phyloP scores from a whole-genome alignment of 2,797 vertebrate genomes.

The Chloroceryle inda region DNA sequence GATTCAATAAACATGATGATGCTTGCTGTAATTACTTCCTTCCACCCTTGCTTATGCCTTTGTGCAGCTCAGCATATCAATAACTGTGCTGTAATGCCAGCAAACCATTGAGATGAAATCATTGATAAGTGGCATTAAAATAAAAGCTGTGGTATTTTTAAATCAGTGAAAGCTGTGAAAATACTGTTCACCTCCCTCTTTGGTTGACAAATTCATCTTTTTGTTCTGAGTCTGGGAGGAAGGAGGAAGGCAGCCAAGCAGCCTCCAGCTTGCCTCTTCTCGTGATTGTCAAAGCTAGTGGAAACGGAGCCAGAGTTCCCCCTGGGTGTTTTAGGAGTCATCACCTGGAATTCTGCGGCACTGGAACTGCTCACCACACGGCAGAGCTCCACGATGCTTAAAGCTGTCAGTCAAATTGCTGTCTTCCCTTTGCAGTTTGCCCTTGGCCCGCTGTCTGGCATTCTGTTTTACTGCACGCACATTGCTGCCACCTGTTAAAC shows the following conservation, averaged over 20 bases:
- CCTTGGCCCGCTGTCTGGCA: not conserved
- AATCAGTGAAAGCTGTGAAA: not conserved
- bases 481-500: not conserved
- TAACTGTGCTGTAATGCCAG: not conserved
- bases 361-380: rapidly evolving
- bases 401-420: not conserved
- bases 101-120: not conserved
- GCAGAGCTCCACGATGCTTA: rapidly evolving
- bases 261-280: not conserved
- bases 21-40: not conserved
- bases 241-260: not conserved
- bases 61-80: not conserved
- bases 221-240: not conserved
- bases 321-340: not conserved
- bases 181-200: not conserved
- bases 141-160: not conserved
- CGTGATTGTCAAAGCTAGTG: not conserved
- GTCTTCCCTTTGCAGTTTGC: not conserved
- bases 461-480: not conserved
- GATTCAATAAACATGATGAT: not conserved
- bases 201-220: not conserved
- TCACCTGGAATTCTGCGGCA: not conserved
- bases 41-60: not conserved
- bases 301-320: not conserved
- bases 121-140: not conserved